phyloP scores from a whole-genome alignment of 2,888 invertebrate species.

The Zhuqinia jingwanae region DNA sequence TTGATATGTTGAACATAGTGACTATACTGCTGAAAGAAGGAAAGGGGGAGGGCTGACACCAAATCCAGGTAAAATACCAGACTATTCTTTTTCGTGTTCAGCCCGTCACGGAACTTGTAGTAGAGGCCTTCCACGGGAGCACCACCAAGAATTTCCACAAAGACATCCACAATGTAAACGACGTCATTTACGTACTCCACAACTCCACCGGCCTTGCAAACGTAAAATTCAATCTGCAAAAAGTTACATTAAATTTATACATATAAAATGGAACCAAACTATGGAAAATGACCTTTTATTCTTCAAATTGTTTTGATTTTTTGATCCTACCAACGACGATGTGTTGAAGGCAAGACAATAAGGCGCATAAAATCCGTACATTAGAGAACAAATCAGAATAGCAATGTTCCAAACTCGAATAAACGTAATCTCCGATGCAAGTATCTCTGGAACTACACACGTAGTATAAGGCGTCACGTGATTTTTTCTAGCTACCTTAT shows the following conservation, averaged over 20 bases:
- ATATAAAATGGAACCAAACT: too few species aligned
- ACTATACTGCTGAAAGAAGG: constrained; percentile 25
- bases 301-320: too few species aligned
- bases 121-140: constrained; percentile 69
- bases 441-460: constrained; percentile 64
- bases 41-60: constrained; percentile 52
- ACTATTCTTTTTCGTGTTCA: constrained; percentile 4
- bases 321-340: constrained; percentile 47
- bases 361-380: constrained; percentile 58
- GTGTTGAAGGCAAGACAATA: constrained; percentile 70
- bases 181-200: constrained; percentile 24
- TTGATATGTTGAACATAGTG: neutral
- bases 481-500: constrained; percentile 57
- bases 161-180: constrained; percentile 62
- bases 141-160: constrained; percentile 71
- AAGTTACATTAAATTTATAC: neutral
- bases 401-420: constrained; percentile 61
- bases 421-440: constrained; percentile 41
- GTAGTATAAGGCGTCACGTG: constrained; percentile 68
- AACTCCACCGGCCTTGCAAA: constrained; percentile 31
- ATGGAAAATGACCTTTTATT: too few species aligned
- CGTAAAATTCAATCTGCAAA: constrained; percentile 49
- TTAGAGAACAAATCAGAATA: constrained; percentile 50
- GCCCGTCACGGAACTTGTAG: constrained; percentile 68
- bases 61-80: constrained; percentile 66